Conservation (phyloP, 2,113 vertebrate genomes). For the Siniperca chuatsi region DNA sequence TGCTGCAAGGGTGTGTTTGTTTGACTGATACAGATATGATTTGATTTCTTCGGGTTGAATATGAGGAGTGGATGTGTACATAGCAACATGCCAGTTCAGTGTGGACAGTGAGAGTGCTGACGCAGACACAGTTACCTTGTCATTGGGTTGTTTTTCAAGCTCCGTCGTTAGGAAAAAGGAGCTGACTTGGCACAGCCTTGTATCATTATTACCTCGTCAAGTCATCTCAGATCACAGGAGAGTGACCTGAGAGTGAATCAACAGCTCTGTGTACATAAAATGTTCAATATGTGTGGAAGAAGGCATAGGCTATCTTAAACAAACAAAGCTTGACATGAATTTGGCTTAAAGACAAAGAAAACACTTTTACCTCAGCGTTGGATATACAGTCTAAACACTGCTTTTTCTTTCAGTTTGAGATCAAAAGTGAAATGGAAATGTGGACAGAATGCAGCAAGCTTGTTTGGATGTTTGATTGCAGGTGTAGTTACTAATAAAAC, state of each 20-base stretch:
- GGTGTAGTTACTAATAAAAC: conserved; percentile 19
- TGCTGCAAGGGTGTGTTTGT: conserved; percentile 37
- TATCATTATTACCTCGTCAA: conserved; percentile 61
- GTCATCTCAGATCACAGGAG: conserved; percentile 42
- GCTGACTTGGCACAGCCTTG: conserved; percentile 44
- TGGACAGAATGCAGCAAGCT: not conserved
- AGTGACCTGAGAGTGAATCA: conserved; percentile 20
- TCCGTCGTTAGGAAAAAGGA: conserved; percentile 21
- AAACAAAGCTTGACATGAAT: conserved; percentile 25
- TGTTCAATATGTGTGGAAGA: not conserved
- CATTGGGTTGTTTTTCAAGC: conserved; percentile 39
- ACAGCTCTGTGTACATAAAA: conserved; percentile 33
- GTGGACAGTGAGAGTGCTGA: conserved; percentile 37
- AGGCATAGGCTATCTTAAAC: conserved; percentile 4
- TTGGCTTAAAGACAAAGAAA: conserved; percentile 37
- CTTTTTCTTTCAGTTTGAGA: conserved; percentile 21
- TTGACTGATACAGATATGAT: conserved; percentile 27
- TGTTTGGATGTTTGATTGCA: conserved; percentile 1
- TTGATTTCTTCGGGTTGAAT: conserved; percentile 7
- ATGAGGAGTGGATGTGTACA: conserved; percentile 34
- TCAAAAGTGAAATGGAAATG: conserved; percentile 5
- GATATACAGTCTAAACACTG: conserved; percentile 22
- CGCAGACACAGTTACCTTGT: conserved; percentile 13
- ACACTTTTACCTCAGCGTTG: not conserved
- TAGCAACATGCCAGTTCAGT: conserved; percentile 27